Evolutionary conservation across 2,797 vertebrate species (phyloP), one percentile per base, ranked within the genome.

Genomic region (Myotis pilosus): DNA sequence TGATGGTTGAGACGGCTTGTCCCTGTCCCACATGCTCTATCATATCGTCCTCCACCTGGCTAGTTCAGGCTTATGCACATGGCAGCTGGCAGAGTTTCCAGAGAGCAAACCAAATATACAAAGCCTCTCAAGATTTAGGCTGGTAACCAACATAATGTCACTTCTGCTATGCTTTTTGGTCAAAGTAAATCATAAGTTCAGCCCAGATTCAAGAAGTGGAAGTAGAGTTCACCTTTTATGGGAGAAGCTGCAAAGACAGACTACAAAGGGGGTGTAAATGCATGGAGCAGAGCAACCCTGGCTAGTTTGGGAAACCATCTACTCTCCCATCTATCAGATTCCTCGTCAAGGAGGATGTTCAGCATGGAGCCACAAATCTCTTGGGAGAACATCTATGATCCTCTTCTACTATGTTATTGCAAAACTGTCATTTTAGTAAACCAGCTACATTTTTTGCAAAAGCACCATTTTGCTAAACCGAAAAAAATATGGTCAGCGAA

Each of bases 401-500:
- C 28, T 71, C 12, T 55, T 38, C 36, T 5, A 71, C n/a, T 30
- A 13, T 7, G 55, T 84, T 57, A 89, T 87, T 68, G 87, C 23
- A 47, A n/a, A 64, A 71, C 41, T 53, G 53, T 55, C 72, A 60
- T 85, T 84, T 94, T 74, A 25, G 38, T 82, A 87, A 75, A 81
- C 2, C 25, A 89, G 81, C 55, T 33, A 9, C 10, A 33, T 79
- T 92, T 78, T 95, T 95, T 80, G 88, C 38, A 79, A 95, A 92
- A 89, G 55, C 10, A 76, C 66, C 5, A 57, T 64, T 89, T 91
- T 94, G 15, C 47, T 80, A 83, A 91, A 66, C 44, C 23, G 60
- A 94, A 84, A 93, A 36, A 25, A 30, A 92, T 79, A 79, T 69
- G 33, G 23, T 72, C 25, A 51, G 53, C 28, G 94, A 19, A 81